Conservation (phyloP, 2,113 vertebrate species). For the Malurus melanocephalus region DNA sequence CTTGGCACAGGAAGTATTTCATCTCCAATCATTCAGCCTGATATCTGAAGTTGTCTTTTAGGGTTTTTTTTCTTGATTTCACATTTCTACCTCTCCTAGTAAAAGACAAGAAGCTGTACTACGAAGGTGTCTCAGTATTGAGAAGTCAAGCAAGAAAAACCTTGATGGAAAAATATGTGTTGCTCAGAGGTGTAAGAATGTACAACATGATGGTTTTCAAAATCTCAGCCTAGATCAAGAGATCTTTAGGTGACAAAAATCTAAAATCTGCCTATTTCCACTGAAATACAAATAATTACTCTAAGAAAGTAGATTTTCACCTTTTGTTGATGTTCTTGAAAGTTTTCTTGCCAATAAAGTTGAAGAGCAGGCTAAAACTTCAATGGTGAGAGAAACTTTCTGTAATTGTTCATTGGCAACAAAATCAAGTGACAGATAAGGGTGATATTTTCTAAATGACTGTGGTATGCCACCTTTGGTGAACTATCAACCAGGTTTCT, state of each 20-base stretch:
- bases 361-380: background rate
- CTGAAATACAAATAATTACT: background rate
- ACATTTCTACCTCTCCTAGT: background rate
- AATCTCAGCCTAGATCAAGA: background rate
- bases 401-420: background rate
- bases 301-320: background rate
- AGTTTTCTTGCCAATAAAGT: background rate
- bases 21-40: background rate
- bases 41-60: background rate
- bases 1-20: background rate
- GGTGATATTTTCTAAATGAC: background rate
- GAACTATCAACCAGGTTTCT: background rate
- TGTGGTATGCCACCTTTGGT: background rate
- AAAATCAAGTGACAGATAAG: background rate
- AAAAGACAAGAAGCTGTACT: background rate
- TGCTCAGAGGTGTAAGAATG: background rate
- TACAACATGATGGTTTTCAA: background rate
- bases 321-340: background rate
- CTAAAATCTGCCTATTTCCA: background rate
- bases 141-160: background rate
- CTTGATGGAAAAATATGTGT: background rate
- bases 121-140: background rate
- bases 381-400: background rate
- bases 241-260: background rate
- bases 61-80: background rate